A percentile compares a stretch with the other conserved stretches of the same genome.
phyloP scores from a whole-genome alignment of 2,888 invertebrate genomes.

The Cryptosula pallasiana region DNA sequence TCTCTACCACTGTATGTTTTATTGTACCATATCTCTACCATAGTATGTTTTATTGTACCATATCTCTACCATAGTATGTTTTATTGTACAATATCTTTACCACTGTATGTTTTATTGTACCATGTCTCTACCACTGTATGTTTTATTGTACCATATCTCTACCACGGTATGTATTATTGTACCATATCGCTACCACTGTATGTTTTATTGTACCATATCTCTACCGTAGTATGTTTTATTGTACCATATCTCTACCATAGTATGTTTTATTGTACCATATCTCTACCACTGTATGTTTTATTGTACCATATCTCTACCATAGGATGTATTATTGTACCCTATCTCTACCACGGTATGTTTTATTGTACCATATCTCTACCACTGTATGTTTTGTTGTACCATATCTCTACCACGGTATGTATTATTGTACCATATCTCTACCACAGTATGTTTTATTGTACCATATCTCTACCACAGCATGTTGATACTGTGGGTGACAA shows the following conservation, averaged over 20 bases:
- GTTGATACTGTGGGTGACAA: too few relatives aligned
- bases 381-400: not conserved
- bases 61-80: not conserved
- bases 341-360: not conserved
- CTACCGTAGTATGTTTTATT: not conserved
- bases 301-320: not conserved
- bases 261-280: not conserved
- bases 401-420: not conserved
- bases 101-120: not conserved
- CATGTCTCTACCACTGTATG: not conserved
- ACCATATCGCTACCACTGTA: not conserved
- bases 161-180: not conserved
- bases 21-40: not conserved
- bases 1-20: not conserved
- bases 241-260: not conserved
- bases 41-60: not conserved
- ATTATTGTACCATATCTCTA: not conserved
- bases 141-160: not conserved
- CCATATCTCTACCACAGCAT: not conserved
- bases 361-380: not conserved
- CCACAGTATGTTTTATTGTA: not conserved
- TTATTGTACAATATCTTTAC: not conserved
- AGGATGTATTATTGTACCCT: not conserved
- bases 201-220: not conserved
- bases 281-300: not conserved